Evolutionary conservation across 2,113 vertebrate species (phyloP).

Genomic region (Passerina amoena): DNA sequence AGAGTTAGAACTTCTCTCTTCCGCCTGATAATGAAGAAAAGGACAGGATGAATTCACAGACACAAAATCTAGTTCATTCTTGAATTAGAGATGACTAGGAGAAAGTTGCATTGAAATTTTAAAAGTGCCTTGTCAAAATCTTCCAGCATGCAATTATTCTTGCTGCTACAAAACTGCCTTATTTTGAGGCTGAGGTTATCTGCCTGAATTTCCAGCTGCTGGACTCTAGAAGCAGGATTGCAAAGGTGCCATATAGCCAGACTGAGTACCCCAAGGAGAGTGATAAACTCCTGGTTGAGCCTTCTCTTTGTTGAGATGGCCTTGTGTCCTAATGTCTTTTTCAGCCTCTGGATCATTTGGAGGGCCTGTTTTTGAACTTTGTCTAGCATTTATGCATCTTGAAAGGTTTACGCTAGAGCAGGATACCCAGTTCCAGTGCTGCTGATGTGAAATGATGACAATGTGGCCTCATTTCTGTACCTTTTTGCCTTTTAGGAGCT

Average conservation of each 20-base stretch:
- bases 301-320: neutral
- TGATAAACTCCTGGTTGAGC: neutral
- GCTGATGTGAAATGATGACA: neutral
- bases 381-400: neutral
- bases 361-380: neutral
- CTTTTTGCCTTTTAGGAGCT: neutral
- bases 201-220: neutral
- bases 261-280: too few relatives aligned
- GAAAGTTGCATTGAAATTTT: neutral
- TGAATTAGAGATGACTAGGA: rapidly evolving
- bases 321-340: neutral
- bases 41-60: neutral
- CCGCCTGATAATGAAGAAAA: neutral
- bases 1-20: neutral
- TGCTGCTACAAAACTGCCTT: neutral
- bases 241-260: neutral
- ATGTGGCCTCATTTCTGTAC: neutral
- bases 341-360: neutral
- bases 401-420: neutral
- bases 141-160: neutral
- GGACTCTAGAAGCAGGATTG: neutral
- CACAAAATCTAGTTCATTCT: neutral
- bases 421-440: neutral
- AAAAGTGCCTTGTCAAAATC: neutral
- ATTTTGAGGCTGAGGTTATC: neutral